Evolutionary conservation across 92 coral and sea anemone genomes (phyloP).

Genomic region (Hydrozoanthus gracilis): DNA sequence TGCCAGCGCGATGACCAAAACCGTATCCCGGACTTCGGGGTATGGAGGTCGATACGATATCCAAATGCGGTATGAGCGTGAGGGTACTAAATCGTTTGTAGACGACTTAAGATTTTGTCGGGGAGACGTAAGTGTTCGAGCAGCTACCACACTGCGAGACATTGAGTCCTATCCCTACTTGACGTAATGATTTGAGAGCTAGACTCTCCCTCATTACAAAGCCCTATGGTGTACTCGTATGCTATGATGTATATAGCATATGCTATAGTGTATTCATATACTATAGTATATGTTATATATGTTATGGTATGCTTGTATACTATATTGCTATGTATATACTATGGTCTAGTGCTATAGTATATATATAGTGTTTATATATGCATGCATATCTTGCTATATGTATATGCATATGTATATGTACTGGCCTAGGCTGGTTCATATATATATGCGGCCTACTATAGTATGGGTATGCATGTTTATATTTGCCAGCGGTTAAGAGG

Average conservation of each 20-base stretch:
- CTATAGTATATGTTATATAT: neutral
- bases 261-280: neutral
- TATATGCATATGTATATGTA: neutral
- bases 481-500: too few species aligned
- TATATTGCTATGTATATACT: too few species aligned
- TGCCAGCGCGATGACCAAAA: too few species aligned
- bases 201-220: conserved; percentile 3
- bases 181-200: conserved; percentile 14
- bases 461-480: neutral
- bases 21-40: too few species aligned
- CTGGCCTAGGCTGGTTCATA: too few species aligned
- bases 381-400: neutral
- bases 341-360: too few species aligned
- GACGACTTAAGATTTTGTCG: conserved; percentile 2
- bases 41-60: conserved; percentile 2
- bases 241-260: neutral
- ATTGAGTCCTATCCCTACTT: conserved; percentile 14
- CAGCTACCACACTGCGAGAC: conserved; percentile 10
- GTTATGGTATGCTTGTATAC: neutral
- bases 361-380: too few species aligned
- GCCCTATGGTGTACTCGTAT: neutral
- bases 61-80: conserved; percentile 6
- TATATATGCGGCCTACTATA: too few species aligned
- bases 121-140: conserved; percentile 8
- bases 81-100: neutral